These are phyloP conservation scores for Indicator maculatus DNA, from an alignment of 2,113 vertebrate genomes.

Conservation along the genomic window DNA sequence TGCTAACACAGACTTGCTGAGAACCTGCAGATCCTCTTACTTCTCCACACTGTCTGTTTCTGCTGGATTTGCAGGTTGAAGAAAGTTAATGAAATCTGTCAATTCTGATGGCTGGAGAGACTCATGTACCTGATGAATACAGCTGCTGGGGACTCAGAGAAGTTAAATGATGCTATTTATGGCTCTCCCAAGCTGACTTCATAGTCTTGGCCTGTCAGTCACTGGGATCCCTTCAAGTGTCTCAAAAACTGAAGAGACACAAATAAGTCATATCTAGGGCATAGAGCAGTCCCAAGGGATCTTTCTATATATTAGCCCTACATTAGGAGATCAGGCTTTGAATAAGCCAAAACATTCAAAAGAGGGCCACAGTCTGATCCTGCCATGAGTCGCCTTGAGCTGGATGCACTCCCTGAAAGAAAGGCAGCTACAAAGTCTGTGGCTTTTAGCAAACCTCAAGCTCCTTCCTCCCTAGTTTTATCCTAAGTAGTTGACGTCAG, in stretches of 20 bases:
- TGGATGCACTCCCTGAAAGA: neutral
- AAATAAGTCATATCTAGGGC: conserved; percentile 19
- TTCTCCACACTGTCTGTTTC: conserved; percentile 9
- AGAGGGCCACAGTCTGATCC: neutral
- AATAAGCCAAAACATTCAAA: neutral
- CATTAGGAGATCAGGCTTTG: neutral
- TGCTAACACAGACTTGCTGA: conserved; percentile 39
- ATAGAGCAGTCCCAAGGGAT: neutral
- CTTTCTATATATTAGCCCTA: neutral
- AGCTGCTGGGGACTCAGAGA: conserved; percentile 1
- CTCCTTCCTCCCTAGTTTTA: neutral
- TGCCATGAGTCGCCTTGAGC: neutral
- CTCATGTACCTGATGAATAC: conserved; percentile 3
- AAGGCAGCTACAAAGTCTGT: neutral
- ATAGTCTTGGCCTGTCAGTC: neutral
- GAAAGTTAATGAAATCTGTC: conserved; percentile 57
- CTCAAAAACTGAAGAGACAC: neutral
- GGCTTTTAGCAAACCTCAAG: neutral
- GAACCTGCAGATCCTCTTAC: neutral
- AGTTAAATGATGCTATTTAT: conserved; percentile 36
- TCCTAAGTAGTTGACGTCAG: neutral
- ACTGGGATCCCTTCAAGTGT: neutral
- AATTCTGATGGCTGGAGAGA: conserved; percentile 36
- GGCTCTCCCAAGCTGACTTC: conserved; percentile 1
- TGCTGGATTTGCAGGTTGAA: conserved; percentile 44